Base-by-base conservation (phyloP, 2,888 invertebrate genomes). In the Pristionchus exspectatus region DNA sequence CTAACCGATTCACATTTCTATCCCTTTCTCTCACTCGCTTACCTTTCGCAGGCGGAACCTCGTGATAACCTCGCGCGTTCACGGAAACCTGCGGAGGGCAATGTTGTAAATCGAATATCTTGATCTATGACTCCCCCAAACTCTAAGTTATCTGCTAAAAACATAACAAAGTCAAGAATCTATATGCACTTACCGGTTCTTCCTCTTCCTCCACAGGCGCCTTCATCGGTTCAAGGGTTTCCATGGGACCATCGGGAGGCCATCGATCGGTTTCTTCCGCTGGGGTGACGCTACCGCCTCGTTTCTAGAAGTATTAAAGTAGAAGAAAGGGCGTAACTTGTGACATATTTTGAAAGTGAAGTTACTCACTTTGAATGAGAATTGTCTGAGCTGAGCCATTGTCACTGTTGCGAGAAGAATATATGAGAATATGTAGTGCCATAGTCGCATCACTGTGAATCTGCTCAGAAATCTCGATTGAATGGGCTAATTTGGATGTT, bases 31-130 rank as follows among this genome's bases (percentile, higher is more conserved):
- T n/a, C 63, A 21, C n/a, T 63, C 63, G 9, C 63, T 63, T 5
- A 63, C 38, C 74, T 38, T 38, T 38, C 18, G 24, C 74, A 16
- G 74, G 33, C 21, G 74, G 74, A 16, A 38, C 50, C 50, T 81
- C 81, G 44, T 81, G 81, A 54, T 81, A 81, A n/a, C 81, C 81
- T 7, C 81, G 81, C 14, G 81, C 81, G 27, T 81, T 81, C 81
- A 81, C 81, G 4, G 81, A 16, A 2, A 81, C 21, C 81, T 81
- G 44, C 18, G 38, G 16, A 16, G 72, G 21, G 10, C 10, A 14
- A 10, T 16, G 12, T 1, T 16, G 30, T 10, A 12, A 27, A n/a
- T n/a, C n/a, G 5, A 38, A 38, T 5, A 38, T 38, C 38, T 2
- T 38, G 38, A 38, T 38, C 5, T 2, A 38, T 38, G 3, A 44